These are phyloP conservation scores for Limnephilus rhombicus DNA, from an alignment of 2,888 invertebrate species.

Conservation along the genomic window DNA sequence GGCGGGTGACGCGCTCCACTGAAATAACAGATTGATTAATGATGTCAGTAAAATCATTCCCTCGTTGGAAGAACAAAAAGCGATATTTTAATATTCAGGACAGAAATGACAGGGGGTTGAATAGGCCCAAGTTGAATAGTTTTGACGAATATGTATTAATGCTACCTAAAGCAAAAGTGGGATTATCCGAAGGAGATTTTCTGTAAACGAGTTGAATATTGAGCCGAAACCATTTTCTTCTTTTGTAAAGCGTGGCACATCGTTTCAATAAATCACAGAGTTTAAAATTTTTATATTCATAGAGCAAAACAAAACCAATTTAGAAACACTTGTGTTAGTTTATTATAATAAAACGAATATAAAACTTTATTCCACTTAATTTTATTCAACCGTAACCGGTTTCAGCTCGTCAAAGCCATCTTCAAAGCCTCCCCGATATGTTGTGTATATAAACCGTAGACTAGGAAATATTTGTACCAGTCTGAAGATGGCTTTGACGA, in stretches of 20 bases:
- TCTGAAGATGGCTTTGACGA: too few relatives aligned
- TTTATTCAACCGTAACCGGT: too few relatives aligned
- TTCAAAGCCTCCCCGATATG: too few relatives aligned
- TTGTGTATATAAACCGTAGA: too few relatives aligned
- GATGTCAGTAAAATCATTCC: constrained; percentile 58
- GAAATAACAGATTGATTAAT: constrained; percentile 63
- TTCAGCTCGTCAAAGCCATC: too few relatives aligned
- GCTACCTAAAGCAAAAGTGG: constrained; percentile 20
- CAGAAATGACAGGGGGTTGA: constrained; percentile 52
- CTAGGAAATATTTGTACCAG: too few relatives aligned
- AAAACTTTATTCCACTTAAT: too few relatives aligned
- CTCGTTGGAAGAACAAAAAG: constrained; percentile 55
- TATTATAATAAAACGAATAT: too few relatives aligned
- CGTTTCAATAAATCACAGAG: not conserved
- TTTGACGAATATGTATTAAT: constrained; percentile 28
- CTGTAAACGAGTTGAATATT: not conserved
- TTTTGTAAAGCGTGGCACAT: not conserved
- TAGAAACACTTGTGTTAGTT: not conserved
- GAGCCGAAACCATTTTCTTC: not conserved
- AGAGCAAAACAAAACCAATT: not conserved
- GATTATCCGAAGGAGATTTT: not conserved
- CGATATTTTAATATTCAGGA: constrained; percentile 55
- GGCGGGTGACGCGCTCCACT: constrained; percentile 44
- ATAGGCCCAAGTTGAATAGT: constrained; percentile 42
- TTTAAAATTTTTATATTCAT: not conserved